Evolutionary conservation across 1,140 invertebrate genomes (phyloP).

Genomic region (Parasteatoda tepidariorum): DNA sequence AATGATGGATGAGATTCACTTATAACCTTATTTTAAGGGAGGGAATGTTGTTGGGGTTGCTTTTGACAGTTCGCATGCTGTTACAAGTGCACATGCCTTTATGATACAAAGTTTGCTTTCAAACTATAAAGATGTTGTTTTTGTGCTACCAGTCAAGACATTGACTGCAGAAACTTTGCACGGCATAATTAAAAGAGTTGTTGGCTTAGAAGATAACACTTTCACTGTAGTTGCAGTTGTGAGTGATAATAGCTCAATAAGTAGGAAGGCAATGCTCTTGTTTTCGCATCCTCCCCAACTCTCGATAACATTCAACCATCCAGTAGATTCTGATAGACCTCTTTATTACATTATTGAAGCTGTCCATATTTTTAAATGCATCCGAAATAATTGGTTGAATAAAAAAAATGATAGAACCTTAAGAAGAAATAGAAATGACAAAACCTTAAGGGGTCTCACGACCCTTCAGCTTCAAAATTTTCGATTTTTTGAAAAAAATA

Average conservation of each 20-base stretch:
- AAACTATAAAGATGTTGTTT: slow-evolving; percentile 54
- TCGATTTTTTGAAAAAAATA: too few species aligned
- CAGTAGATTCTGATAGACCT: not conserved
- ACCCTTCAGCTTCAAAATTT: too few species aligned
- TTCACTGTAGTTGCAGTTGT: slow-evolving; percentile 33
- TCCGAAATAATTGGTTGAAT: slow-evolving; percentile 28
- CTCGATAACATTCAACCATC: slow-evolving; percentile 1
- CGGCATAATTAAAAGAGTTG: slow-evolving; percentile 5
- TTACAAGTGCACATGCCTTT: slow-evolving; percentile 60
- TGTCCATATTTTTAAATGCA: slow-evolving; percentile 33
- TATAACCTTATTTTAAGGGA: slow-evolving; percentile 19
- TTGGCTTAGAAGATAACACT: slow-evolving; percentile 31
- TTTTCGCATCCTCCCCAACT: slow-evolving; percentile 21
- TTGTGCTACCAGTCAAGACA: slow-evolving; percentile 40
- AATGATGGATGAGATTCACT: slow-evolving; percentile 26
- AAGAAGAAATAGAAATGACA: too few species aligned
- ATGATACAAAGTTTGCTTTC: slow-evolving; percentile 58
- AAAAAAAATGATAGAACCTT: slow-evolving; percentile 28
- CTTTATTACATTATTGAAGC: slow-evolving; percentile 34
- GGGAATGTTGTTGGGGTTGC: slow-evolving; percentile 58
- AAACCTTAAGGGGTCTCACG: too few species aligned
- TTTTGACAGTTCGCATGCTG: slow-evolving; percentile 49
- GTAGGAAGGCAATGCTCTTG: slow-evolving; percentile 56
- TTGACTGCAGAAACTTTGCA: slow-evolving; percentile 36
- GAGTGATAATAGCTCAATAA: slow-evolving; percentile 61